phyloP scores from a whole-genome alignment of 1,140 invertebrate genomes.

The Drosophila trapezifrons region DNA sequence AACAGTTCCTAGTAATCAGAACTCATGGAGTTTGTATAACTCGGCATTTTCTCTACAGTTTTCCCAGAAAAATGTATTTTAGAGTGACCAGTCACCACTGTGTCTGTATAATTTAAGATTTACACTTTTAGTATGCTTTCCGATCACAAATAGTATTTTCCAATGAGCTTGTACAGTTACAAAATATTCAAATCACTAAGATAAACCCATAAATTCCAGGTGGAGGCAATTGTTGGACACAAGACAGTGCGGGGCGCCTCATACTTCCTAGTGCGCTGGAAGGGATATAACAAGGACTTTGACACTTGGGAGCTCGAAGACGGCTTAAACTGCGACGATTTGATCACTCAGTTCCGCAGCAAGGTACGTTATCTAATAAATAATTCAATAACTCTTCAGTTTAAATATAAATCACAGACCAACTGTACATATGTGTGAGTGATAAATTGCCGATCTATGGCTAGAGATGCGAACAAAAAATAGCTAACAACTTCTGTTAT shows the following conservation, averaged over 20 bases:
- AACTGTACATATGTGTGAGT: too few species aligned
- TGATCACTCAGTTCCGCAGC: slow-evolving; percentile 88
- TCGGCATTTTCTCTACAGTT: too few species aligned
- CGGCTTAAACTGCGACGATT: slow-evolving; percentile 88
- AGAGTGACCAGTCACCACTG: too few species aligned
- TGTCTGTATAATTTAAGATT: too few species aligned
- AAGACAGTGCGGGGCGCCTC: slow-evolving; percentile 88
- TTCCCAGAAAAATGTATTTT: too few species aligned
- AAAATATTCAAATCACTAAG: not conserved
- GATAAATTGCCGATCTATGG: too few species aligned
- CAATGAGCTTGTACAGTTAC: not conserved
- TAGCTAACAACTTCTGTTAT: too few species aligned
- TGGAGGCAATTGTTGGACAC: slow-evolving; percentile 88
- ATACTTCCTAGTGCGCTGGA: slow-evolving; percentile 92
- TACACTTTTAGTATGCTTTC: not conserved
- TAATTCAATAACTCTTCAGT: too few species aligned
- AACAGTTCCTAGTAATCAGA: too few species aligned
- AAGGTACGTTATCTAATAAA: slow-evolving; percentile 43
- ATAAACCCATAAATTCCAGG: slow-evolving; percentile 84
- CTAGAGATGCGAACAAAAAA: too few species aligned
- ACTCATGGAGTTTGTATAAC: too few species aligned
- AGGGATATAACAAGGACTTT: slow-evolving; percentile 89
- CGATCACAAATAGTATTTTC: not conserved
- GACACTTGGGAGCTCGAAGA: slow-evolving; percentile 93
- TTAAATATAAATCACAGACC: too few species aligned